Evolutionary conservation across 2,888 invertebrate genomes (phyloP).

Genomic region (Lissonota sp.): DNA sequence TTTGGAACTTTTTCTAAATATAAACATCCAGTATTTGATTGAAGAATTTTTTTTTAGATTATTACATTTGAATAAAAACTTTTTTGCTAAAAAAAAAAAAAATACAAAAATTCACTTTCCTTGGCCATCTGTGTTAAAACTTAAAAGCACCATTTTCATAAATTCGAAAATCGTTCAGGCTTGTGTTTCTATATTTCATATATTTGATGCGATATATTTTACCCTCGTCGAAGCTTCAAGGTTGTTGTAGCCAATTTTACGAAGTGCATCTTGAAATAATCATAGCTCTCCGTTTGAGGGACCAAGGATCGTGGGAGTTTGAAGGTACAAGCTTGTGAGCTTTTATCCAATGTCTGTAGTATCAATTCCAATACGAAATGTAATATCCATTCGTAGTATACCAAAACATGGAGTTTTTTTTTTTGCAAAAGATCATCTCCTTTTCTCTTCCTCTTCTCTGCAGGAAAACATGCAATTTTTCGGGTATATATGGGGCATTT

Average conservation of each 20-base stretch:
- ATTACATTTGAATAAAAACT: too few relatives aligned
- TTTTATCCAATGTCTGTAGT: conserved; percentile 14
- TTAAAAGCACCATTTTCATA: too few relatives aligned
- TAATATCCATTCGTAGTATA: conserved; percentile 3
- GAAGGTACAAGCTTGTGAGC: too few relatives aligned
- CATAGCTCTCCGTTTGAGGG: conserved; percentile 69
- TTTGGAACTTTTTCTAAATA: too few relatives aligned
- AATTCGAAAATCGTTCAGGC: too few relatives aligned
- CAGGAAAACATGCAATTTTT: conserved; percentile 14
- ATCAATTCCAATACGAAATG: conserved; percentile 23
- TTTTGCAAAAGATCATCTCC: neutral
- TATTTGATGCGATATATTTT: neutral
- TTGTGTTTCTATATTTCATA: too few relatives aligned
- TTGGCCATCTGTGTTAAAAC: too few relatives aligned
- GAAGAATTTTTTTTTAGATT: too few relatives aligned
- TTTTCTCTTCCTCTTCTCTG: neutral
- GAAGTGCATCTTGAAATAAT: conserved; percentile 82
- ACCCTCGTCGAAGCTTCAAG: neutral
- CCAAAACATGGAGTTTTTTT: neutral
- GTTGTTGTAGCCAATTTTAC: conserved; percentile 77
- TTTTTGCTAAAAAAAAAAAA: too few relatives aligned
- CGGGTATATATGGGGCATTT: neutral
- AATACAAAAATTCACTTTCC: too few relatives aligned
- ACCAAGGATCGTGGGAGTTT: neutral
- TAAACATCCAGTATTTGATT: too few relatives aligned